Evolutionary conservation across 2,113 vertebrate genomes (phyloP).

Genomic region (Chroicocephalus ridibundus): DNA sequence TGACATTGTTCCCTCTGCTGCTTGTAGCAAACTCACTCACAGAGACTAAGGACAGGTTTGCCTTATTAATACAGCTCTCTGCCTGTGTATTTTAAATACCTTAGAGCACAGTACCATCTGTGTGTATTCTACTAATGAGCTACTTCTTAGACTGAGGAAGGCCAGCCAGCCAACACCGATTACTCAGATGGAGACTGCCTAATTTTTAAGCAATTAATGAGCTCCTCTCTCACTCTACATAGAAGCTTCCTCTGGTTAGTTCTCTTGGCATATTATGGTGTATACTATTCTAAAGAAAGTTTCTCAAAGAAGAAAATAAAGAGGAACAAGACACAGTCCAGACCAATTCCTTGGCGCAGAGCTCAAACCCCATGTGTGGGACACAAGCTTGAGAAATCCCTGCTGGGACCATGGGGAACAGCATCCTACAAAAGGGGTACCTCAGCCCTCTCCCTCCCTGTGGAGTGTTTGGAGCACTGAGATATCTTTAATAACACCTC

Average conservation of each 20-base stretch:
- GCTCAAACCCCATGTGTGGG: accelerated
- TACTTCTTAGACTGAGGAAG: constrained; percentile 54
- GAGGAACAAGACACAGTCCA: neutral
- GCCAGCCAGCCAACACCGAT: constrained; percentile 68
- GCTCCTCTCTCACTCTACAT: constrained; percentile 28
- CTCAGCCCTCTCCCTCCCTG: neutral
- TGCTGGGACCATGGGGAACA: neutral
- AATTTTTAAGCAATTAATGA: constrained; percentile 73
- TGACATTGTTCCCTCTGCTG: constrained; percentile 30
- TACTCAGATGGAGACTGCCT: constrained; percentile 69
- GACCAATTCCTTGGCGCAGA: neutral
- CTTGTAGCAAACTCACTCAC: constrained; percentile 16
- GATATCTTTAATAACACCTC: neutral
- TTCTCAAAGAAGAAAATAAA: neutral
- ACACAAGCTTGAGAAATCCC: neutral
- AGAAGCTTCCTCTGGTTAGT: constrained; percentile 56
- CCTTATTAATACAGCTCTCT: constrained; percentile 60
- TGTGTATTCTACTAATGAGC: constrained; percentile 74
- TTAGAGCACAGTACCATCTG: constrained; percentile 70
- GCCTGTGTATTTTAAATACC: constrained; percentile 67
- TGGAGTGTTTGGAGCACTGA: neutral
- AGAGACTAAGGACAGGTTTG: constrained; percentile 24
- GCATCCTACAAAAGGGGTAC: neutral
- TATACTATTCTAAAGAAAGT: neutral
- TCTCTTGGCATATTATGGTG: constrained; percentile 12